These are phyloP conservation scores for Caerostris extrusa DNA, from an alignment of 1,140 invertebrate genomes.

Conservation along the genomic window DNA sequence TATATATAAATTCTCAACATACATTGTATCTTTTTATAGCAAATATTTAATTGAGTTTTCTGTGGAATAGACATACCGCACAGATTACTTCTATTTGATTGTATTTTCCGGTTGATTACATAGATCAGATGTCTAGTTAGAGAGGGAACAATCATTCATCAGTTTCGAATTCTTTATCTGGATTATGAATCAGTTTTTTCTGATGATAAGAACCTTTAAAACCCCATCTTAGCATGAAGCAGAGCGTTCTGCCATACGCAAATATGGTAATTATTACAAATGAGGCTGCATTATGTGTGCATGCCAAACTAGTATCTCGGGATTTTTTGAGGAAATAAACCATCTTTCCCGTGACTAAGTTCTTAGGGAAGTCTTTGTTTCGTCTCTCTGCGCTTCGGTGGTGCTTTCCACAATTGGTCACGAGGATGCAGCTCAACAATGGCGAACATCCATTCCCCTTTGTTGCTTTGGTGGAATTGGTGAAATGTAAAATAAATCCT, in stretches of 20 bases:
- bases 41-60: no score
- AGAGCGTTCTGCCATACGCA: background rate
- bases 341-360: background rate
- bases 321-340: background rate
- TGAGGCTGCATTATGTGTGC: background rate
- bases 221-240: background rate
- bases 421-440: slow-evolving; percentile 14
- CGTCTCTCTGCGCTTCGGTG: slow-evolving; percentile 3
- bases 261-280: slow-evolving; percentile 30
- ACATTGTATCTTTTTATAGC: no score
- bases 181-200: background rate
- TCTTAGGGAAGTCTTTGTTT: background rate
- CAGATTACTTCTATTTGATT: no score
- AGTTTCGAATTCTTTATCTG: background rate
- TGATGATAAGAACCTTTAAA: background rate
- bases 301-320: background rate
- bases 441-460: background rate
- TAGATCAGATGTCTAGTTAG: background rate
- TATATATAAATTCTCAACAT: no score
- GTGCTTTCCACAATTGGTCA: slow-evolving; percentile 8
- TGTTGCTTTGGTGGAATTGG: background rate
- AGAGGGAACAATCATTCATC: background rate
- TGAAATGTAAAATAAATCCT: slow-evolving; percentile 24
- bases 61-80: no score
- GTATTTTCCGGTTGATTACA: background rate